Percentiles rank a stretch among this genome's conserved stretches.
Evolutionary conservation across 1,140 invertebrate species (phyloP).

Genomic region (Pseudomyrmex sp.): DNA sequence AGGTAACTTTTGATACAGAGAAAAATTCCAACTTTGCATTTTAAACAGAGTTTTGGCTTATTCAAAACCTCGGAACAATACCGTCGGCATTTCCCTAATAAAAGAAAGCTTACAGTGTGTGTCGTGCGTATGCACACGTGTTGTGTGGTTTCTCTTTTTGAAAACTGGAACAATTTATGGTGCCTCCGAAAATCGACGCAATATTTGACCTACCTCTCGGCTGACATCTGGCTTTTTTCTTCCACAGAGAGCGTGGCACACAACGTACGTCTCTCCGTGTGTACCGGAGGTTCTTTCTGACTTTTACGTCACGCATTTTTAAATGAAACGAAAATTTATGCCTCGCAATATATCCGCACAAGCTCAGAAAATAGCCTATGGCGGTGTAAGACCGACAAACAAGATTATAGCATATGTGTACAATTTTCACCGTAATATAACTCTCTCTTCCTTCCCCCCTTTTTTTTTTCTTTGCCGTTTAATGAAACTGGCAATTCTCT

Average conservation of each 20-base stretch:
- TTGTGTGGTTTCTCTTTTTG: conserved; percentile 79
- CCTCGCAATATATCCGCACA: conserved; percentile 38
- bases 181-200: conserved; percentile 73
- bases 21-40: conserved; percentile 30
- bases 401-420: not conserved
- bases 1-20: too few relatives aligned
- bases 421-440: conserved; percentile 15
- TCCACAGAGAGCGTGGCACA: not conserved
- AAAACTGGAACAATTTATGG: conserved; percentile 84
- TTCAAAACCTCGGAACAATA: not conserved
- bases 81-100: conserved; percentile 18
- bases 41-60: conserved; percentile 9
- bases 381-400: not conserved
- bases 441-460: not conserved
- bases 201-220: conserved; percentile 74
- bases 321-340: conserved; percentile 73
- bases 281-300: not conserved
- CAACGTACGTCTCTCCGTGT: conserved; percentile 5
- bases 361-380: conserved; percentile 9
- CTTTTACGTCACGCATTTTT: conserved; percentile 47
- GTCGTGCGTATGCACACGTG: conserved; percentile 65
- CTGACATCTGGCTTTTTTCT: conserved; percentile 67
- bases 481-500: not conserved
- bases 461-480: not conserved
- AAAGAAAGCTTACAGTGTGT: conserved; percentile 77